A percentile compares a stretch with the other conserved stretches of the same genome.
These are phyloP conservation scores for Dipodomys spectabilis DNA, from an alignment of 2,113 vertebrate species.

Conservation along the genomic window DNA sequence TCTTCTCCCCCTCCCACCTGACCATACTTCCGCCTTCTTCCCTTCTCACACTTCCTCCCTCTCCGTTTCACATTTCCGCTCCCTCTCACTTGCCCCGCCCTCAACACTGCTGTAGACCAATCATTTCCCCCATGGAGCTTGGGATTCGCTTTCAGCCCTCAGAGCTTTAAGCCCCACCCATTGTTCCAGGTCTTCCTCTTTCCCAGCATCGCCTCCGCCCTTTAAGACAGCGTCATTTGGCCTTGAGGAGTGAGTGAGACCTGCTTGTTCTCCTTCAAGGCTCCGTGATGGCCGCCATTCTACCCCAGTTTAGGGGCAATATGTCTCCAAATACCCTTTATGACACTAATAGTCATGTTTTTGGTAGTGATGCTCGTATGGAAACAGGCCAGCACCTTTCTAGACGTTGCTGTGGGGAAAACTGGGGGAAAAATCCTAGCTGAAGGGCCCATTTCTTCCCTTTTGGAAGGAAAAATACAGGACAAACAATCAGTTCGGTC, in stretches of 20 bases:
- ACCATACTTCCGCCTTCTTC: fast-evolving
- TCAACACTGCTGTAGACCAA: neutral
- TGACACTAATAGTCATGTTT: neutral
- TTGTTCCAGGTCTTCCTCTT: neutral
- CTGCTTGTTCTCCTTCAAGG: no score
- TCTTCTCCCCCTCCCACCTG: no score
- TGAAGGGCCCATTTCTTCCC: neutral
- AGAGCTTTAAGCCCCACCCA: neutral
- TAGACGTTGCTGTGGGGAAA: neutral
- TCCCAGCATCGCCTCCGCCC: no score
- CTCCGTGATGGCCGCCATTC: neutral
- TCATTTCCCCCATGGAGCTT: no score
- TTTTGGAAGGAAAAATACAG: neutral
- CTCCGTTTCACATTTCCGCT: no score
- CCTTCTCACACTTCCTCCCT: neutral
- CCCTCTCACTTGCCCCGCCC: neutral
- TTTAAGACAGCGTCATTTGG: no score
- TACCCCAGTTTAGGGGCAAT: no score
- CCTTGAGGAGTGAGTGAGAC: no score
- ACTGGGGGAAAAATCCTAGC: neutral
- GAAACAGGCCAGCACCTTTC: neutral
- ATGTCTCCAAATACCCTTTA: neutral
- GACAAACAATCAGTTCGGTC: neutral
- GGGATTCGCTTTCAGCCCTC: neutral
- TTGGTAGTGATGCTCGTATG: neutral